Percentiles rank a stretch among this genome's conserved stretches.
phyloP scores from a whole-genome alignment of 2,797 vertebrate species.

The Ctenosaura bakeri region DNA sequence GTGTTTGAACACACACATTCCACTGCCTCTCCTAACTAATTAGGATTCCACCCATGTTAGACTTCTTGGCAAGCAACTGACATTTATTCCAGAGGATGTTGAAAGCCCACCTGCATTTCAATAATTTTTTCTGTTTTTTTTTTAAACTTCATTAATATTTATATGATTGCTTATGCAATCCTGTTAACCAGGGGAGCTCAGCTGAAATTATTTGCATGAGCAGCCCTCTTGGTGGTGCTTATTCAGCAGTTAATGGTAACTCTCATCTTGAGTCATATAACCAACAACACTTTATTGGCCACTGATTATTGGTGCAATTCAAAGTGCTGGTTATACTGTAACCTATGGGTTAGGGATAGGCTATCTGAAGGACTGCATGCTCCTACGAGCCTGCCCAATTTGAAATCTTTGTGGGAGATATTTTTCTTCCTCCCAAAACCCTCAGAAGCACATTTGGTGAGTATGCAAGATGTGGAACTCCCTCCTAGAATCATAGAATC shows the following conservation, averaged over 20 bases:
- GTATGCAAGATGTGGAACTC: no score
- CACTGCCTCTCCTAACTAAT: conserved; percentile 45
- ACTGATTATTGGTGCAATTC: no score
- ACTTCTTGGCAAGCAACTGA: conserved; percentile 55
- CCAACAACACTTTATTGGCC: background rate
- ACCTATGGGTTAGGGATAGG: no score
- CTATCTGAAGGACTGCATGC: no score
- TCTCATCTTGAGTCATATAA: background rate
- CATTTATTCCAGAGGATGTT: conserved; percentile 53
- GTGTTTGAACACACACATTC: background rate
- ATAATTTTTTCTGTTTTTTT: conserved; percentile 15
- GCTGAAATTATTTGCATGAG: conserved; percentile 13
- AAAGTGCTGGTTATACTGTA: no score
- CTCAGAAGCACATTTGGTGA: no score
- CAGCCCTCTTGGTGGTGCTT: rapidly evolving
- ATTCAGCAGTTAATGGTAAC: background rate
- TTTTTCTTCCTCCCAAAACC: no score
- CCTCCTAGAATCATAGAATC: no score
- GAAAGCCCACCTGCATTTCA: conserved; percentile 55
- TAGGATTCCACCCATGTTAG: conserved; percentile 52
- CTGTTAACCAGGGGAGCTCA: conserved; percentile 6
- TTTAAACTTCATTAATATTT: conserved; percentile 67
- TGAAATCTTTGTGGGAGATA: no score
- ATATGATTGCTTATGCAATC: conserved; percentile 36
- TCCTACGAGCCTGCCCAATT: no score